Percentiles rank a stretch among this genome's conserved stretches.
phyloP scores from a whole-genome alignment of 2,113 vertebrate species.

The Glareola pratincola region DNA sequence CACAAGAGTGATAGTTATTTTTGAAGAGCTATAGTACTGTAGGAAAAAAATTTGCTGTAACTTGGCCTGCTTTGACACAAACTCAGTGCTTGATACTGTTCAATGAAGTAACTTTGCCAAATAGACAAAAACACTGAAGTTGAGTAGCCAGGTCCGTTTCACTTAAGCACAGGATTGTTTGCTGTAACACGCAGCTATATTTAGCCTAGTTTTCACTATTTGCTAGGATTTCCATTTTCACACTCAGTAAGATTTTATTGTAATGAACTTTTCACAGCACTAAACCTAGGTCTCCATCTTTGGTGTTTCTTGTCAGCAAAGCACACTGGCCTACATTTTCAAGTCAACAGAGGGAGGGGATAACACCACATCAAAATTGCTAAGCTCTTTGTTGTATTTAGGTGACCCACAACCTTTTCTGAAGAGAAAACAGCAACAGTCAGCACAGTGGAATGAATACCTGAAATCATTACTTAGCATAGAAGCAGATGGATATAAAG shows the following conservation, averaged over 20 bases:
- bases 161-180: background rate
- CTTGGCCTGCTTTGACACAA: background rate
- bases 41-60: background rate
- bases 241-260: background rate
- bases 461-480: background rate
- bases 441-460: background rate
- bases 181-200: background rate
- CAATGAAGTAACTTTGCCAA: background rate
- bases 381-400: background rate
- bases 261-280: background rate
- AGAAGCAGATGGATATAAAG: background rate
- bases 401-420: background rate
- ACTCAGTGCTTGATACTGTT: background rate
- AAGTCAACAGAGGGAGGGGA: background rate
- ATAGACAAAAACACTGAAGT: background rate
- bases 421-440: background rate
- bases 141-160: background rate
- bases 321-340: background rate
- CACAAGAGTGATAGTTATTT: background rate
- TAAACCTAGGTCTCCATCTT: background rate
- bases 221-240: background rate
- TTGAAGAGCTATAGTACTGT: background rate
- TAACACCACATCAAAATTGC: background rate
- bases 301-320: background rate
- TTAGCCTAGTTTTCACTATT: background rate